Conservation (phyloP, 2,797 vertebrate species). For the Mormyrops attenuatus region DNA sequence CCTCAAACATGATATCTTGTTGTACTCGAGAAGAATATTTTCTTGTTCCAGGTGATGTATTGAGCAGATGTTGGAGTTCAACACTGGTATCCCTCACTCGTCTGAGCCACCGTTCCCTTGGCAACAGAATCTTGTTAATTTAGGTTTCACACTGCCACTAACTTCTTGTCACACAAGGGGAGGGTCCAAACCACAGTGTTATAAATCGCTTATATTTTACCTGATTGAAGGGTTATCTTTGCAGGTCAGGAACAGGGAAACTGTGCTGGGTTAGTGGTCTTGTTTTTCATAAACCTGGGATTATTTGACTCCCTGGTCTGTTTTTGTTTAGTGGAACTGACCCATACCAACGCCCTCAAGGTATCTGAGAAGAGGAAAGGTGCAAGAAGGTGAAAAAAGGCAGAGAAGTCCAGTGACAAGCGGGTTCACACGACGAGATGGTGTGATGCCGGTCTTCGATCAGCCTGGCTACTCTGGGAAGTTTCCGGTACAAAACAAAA, state of each 20-base stretch:
- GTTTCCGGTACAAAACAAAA: not conserved
- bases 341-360: not conserved
- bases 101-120: not conserved
- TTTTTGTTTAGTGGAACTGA: not conserved
- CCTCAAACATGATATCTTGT: not conserved
- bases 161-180: not conserved
- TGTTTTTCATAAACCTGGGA: not conserved
- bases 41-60: not conserved
- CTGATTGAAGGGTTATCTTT: not conserved
- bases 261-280: not conserved
- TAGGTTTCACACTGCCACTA: not conserved
- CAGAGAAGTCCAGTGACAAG: not conserved
- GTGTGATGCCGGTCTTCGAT: not conserved
- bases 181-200: not conserved
- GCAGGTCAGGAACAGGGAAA: not conserved
- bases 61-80: not conserved
- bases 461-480: not conserved
- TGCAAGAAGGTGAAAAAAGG: not conserved
- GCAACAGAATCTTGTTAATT: constrained; percentile 1
- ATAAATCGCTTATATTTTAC: not conserved
- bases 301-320: not conserved
- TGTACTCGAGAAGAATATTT: not conserved
- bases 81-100: not conserved
- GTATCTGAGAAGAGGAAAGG: not conserved
- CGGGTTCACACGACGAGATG: not conserved